These are phyloP conservation scores for Lamellibrachia satsuma DNA, from an alignment of 2,888 invertebrate species.

Conservation along the genomic window DNA sequence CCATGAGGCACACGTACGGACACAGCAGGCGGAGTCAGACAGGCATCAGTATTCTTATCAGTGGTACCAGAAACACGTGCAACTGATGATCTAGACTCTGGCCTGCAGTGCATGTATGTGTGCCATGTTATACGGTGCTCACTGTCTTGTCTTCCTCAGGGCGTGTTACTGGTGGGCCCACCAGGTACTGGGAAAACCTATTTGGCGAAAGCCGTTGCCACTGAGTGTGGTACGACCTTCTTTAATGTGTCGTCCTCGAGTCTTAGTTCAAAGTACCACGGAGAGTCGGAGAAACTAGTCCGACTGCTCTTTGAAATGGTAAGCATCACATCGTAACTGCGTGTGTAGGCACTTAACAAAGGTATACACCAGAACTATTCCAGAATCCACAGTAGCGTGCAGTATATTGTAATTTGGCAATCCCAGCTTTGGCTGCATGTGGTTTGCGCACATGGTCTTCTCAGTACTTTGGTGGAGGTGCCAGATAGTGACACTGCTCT, in stretches of 20 bases:
- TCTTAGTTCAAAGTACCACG: slow-evolving; percentile 96
- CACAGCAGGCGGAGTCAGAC: background rate
- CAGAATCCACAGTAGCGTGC: too few relatives aligned
- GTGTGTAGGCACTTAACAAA: background rate
- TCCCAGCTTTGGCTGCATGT: background rate
- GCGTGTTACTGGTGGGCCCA: slow-evolving; percentile 66
- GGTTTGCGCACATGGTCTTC: background rate
- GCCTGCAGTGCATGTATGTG: background rate
- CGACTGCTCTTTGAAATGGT: slow-evolving; percentile 95
- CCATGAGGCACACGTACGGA: background rate
- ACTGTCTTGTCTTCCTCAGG: slow-evolving; percentile 49
- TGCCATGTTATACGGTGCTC: background rate
- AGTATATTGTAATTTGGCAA: background rate
- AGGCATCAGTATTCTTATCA: background rate
- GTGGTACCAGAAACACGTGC: background rate
- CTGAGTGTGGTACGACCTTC: slow-evolving; percentile 69
- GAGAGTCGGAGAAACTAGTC: slow-evolving; percentile 98
- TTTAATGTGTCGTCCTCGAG: slow-evolving; percentile 92
- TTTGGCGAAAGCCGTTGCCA: slow-evolving; percentile 69
- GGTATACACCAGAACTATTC: background rate
- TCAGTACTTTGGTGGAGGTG: background rate
- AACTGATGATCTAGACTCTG: background rate
- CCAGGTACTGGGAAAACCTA: slow-evolving; percentile 70
- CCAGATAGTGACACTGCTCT: background rate
- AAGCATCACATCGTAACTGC: background rate